Evolutionary conservation across 2,113 vertebrate genomes (phyloP).

Genomic region (Cyanocitta stelleri): DNA sequence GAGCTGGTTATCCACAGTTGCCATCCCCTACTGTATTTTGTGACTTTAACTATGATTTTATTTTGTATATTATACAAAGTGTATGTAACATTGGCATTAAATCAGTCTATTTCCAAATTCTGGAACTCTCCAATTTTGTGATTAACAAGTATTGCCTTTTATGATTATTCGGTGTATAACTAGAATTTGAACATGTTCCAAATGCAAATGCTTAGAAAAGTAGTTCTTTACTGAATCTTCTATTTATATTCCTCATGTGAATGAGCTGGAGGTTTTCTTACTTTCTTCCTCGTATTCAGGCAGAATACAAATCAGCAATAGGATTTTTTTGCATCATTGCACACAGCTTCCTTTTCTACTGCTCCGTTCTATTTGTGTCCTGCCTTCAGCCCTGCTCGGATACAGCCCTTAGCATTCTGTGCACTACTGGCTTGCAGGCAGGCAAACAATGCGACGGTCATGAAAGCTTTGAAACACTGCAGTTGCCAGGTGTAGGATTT

Average conservation of each 20-base stretch:
- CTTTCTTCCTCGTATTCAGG: slow-evolving; percentile 7
- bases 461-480: neutral
- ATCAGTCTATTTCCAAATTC: neutral
- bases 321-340: slow-evolving; percentile 36
- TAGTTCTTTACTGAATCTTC: slow-evolving; percentile 13
- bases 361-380: neutral
- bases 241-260: slow-evolving; percentile 50
- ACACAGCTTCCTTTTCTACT: slow-evolving; percentile 26
- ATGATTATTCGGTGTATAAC: neutral
- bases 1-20: neutral
- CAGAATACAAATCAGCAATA: slow-evolving; percentile 54
- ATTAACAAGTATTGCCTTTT: slow-evolving; percentile 15
- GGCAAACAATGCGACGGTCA: neutral
- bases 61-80: neutral
- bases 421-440: neutral
- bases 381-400: slow-evolving; percentile 4
- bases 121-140: neutral
- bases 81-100: neutral
- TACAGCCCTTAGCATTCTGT: slow-evolving; percentile 34
- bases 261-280: slow-evolving; percentile 47
- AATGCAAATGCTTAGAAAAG: neutral
- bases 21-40: neutral
- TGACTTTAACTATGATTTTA: neutral
- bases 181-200: neutral
- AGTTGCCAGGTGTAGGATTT: slow-evolving; percentile 43